A percentile compares a stretch with the other conserved stretches of the same genome.
These are phyloP conservation scores for Drosophila tsacasi DNA, from an alignment of 1,140 invertebrate genomes.

Conservation along the genomic window DNA sequence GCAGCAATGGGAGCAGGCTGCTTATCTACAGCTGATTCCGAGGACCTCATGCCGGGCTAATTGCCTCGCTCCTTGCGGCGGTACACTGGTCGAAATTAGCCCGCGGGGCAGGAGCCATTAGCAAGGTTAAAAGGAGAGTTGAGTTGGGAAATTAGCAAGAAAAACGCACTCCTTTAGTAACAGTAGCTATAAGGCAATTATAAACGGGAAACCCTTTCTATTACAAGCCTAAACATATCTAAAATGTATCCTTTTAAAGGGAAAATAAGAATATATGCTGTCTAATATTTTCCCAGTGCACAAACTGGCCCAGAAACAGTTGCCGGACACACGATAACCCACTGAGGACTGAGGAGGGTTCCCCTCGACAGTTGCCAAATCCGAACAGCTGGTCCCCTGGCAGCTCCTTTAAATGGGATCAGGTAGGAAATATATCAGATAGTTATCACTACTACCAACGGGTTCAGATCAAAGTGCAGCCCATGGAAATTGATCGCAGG, in stretches of 20 bases:
- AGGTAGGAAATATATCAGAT: slow-evolving; percentile 49
- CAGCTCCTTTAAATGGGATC: slow-evolving; percentile 31
- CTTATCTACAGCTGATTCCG: slow-evolving; percentile 47
- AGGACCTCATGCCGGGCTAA: slow-evolving; percentile 50
- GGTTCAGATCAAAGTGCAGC: slow-evolving; percentile 31
- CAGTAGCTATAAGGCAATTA: neutral
- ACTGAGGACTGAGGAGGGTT: no score
- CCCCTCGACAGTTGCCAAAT: slow-evolving; percentile 51
- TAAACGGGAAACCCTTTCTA: accelerated
- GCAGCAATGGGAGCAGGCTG: slow-evolving; percentile 54
- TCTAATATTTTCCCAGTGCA: slow-evolving; percentile 10
- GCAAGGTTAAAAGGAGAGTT: no score
- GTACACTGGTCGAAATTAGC: slow-evolving; percentile 27
- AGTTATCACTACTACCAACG: slow-evolving; percentile 17
- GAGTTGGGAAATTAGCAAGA: no score
- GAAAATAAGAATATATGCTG: no score
- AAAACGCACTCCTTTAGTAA: neutral
- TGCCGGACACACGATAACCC: slow-evolving; percentile 3
- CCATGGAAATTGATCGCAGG: slow-evolving; percentile 34
- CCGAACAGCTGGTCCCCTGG: slow-evolving; percentile 30
- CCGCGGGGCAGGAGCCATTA: neutral
- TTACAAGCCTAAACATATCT: neutral
- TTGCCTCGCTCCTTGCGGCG: slow-evolving; percentile 2
- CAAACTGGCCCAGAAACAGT: neutral
- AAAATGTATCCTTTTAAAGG: no score